Evolutionary conservation across 2,797 vertebrate species (phyloP), one percentile per base, ranked within the genome.

Genomic region (Emydoidea blandingii): DNA sequence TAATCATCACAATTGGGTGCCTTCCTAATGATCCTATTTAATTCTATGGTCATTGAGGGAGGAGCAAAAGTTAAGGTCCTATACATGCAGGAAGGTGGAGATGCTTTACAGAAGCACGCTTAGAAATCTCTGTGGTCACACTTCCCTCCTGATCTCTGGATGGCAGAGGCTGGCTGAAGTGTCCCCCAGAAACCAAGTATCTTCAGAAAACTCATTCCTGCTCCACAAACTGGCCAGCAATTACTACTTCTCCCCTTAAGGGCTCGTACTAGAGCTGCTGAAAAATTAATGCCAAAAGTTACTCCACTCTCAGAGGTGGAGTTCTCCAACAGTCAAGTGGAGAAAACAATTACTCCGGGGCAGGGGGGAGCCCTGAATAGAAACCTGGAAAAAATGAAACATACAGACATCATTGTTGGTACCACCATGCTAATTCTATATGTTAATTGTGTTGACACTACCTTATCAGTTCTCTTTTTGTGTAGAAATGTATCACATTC

Each of bases 1-100:
- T 89, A 87, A 19, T 84, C 47, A 91, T 53, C 12, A 7, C 8
- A 85, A 15, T 25, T 76, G 79, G 27, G 18, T 11, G 89, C 18
- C 79, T 78, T 25, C 25, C 0, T 25, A 68, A 79, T 11, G 86
- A 34, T 23, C 9, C 34, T 31, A 19, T 23, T 65, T 62, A 76
- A 12, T 37, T 23, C 25, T 59, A 81, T 15, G 49, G 41, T 52
- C 25, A 84, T 1, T 10, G 34, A 53, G 23, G 6, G 34, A 1
- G 91, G 86, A 92, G 16, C n/a, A 94, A 91, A 88, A 21, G 34
- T n/a, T 81, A 44, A 83, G 34, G 80, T 81, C 83, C 54, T 88
- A 41, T 68, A 83, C 57, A 29, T 34, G 6, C 12, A 83, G 37
- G 82, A 81, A 81, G 34, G 62, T 41, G 8, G n/a, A 79, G 68